Evolutionary conservation across 2,888 invertebrate species (phyloP).

Genomic region (Aplocera efformata): DNA sequence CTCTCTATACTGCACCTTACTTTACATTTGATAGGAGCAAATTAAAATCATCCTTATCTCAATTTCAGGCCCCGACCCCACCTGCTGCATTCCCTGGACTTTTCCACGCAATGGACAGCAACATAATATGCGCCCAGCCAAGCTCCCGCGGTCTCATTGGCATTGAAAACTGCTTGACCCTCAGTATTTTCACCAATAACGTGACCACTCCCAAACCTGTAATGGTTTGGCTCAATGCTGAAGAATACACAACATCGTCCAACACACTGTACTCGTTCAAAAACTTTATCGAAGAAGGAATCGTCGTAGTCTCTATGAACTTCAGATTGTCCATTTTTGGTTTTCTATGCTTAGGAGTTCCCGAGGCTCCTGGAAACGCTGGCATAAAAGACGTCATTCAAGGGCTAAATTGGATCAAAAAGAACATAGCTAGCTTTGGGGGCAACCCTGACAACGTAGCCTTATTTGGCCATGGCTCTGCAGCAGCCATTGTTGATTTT

Average conservation of each 20-base stretch:
- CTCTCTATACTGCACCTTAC: slow-evolving; percentile 5
- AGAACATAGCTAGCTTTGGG: slow-evolving; percentile 69
- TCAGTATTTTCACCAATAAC: slow-evolving; percentile 56
- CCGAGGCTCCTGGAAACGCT: slow-evolving; percentile 88
- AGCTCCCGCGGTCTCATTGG: slow-evolving; percentile 53
- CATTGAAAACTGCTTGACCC: slow-evolving; percentile 60
- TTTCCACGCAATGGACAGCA: slow-evolving; percentile 44
- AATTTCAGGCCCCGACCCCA: slow-evolving; percentile 38
- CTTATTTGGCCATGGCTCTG: slow-evolving; percentile 90
- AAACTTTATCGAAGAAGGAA: slow-evolving; percentile 82
- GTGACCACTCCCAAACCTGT: slow-evolving; percentile 53
- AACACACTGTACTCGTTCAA: slow-evolving; percentile 59
- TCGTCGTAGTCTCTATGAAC: slow-evolving; percentile 83
- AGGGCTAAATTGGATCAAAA: slow-evolving; percentile 87
- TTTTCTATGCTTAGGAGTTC: slow-evolving; percentile 81
- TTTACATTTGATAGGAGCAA: neutral
- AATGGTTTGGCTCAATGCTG: slow-evolving; percentile 61
- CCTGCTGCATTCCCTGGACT: slow-evolving; percentile 32
- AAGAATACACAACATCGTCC: slow-evolving; percentile 49
- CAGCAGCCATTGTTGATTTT: slow-evolving; percentile 80
- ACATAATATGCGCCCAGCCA: slow-evolving; percentile 58
- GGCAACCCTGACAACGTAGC: slow-evolving; percentile 87
- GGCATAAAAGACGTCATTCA: slow-evolving; percentile 91
- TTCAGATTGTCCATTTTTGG: slow-evolving; percentile 88
- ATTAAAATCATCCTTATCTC: neutral